Conservation (phyloP, 2,113 vertebrate species). For the Ameiurus melas region DNA sequence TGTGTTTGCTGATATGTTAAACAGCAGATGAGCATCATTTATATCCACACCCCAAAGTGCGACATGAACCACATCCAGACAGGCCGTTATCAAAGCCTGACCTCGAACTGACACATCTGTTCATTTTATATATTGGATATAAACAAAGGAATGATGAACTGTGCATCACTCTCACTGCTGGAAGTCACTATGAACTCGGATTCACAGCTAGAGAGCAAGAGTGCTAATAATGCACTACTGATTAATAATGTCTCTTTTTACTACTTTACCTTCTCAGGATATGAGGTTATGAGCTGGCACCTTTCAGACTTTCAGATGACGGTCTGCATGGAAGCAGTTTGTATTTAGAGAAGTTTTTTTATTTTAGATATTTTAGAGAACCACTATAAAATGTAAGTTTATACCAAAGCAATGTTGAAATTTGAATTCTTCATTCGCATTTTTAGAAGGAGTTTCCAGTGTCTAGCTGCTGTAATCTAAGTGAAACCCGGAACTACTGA, state of each 20-base stretch:
- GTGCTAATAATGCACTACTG: neutral
- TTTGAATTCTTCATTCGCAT: neutral
- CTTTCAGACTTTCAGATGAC: neutral
- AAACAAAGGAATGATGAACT: slow-evolving; percentile 23
- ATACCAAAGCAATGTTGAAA: neutral
- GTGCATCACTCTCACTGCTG: neutral
- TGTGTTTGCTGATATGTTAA: slow-evolving; percentile 56
- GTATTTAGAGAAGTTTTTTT: neutral
- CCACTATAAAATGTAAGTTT: neutral
- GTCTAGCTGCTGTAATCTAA: neutral
- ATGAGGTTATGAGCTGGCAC: neutral
- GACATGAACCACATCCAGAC: slow-evolving; percentile 50
- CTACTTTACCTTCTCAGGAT: neutral
- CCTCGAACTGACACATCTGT: slow-evolving; percentile 55
- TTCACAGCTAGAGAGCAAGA: neutral
- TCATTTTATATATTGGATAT: slow-evolving; percentile 40
- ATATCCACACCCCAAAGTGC: slow-evolving; percentile 28
- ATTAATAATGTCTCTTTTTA: neutral
- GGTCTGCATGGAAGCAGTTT: neutral
- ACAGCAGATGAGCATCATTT: slow-evolving; percentile 32
- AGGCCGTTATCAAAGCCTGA: slow-evolving; percentile 51
- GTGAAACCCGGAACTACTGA: neutral
- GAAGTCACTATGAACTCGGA: neutral
- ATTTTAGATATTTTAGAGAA: no score
- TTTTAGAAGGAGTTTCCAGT: neutral